These are phyloP conservation scores for Drosophila guanche DNA, from an alignment of 1,140 invertebrate genomes.

Conservation along the genomic window DNA sequence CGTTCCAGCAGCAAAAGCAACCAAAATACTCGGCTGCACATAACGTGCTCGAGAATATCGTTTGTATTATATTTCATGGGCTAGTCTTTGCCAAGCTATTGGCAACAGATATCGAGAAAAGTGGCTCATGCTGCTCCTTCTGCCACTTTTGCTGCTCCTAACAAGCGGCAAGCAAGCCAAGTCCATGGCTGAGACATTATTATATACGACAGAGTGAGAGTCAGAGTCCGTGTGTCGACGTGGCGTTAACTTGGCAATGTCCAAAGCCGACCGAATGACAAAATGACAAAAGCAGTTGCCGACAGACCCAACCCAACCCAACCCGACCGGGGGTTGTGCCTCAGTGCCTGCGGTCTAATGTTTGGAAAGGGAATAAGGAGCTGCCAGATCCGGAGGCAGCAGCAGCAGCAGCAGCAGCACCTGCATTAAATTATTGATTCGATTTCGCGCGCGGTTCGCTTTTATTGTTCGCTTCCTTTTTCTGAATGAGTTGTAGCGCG, in stretches of 20 bases:
- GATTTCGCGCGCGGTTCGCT: constrained; percentile 70
- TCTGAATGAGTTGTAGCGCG: constrained; percentile 68
- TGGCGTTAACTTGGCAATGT: constrained; percentile 55
- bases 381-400: not conserved
- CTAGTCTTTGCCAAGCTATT: too few species aligned
- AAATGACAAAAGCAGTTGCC: constrained; percentile 60
- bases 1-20: too few species aligned
- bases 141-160: constrained; percentile 18
- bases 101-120: constrained; percentile 16
- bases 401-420: constrained; percentile 5
- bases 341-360: constrained; percentile 7
- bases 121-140: not conserved
- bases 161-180: constrained; percentile 66
- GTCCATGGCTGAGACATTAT: constrained; percentile 55
- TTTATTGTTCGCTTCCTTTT: constrained; percentile 63
- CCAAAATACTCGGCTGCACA: too few species aligned
- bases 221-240: constrained; percentile 4
- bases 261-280: constrained; percentile 14
- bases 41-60: too few species aligned
- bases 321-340: not conserved
- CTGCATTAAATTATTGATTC: constrained; percentile 82
- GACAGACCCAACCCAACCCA: too few species aligned
- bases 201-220: constrained; percentile 45
- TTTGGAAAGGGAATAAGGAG: not conserved
- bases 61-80: too few species aligned